Evolutionary conservation across 2,888 invertebrate genomes (phyloP).

Genomic region (Nomada goodeniana): DNA sequence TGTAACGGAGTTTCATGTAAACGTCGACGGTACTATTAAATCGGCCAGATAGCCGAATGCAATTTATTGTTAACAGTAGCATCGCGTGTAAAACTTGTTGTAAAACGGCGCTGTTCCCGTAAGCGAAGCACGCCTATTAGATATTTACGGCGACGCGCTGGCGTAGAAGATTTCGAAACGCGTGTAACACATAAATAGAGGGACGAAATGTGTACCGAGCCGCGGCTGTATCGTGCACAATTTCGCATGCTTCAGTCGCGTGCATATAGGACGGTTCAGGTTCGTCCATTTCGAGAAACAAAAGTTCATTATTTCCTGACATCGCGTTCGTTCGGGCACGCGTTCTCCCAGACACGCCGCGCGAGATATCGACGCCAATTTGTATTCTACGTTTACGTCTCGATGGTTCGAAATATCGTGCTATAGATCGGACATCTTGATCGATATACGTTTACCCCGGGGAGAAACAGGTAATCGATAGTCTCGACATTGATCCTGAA

Average conservation of each 20-base stretch:
- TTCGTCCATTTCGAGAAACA: background rate
- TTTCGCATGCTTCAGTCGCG: slow-evolving; percentile 30
- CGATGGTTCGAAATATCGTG: too few relatives aligned
- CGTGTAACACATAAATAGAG: slow-evolving; percentile 50
- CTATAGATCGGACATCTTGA: too few relatives aligned
- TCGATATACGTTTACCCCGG: background rate
- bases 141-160: slow-evolving; percentile 55
- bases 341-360: too few relatives aligned
- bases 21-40: background rate
- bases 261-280: background rate
- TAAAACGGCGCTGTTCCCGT: slow-evolving; percentile 35
- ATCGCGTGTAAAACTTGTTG: slow-evolving; percentile 32
- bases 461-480: background rate
- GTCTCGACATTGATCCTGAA: slow-evolving; percentile 49
- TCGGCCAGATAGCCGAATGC: slow-evolving; percentile 14
- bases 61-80: slow-evolving; percentile 41
- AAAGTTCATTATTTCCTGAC: too few relatives aligned
- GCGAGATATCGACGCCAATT: too few relatives aligned
- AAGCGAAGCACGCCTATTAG: slow-evolving; percentile 46
- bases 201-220: slow-evolving; percentile 50
- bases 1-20: background rate
- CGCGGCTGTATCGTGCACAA: slow-evolving; percentile 32
- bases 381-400: too few relatives aligned
- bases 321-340: too few relatives aligned
- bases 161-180: slow-evolving; percentile 53